Conservation (phyloP, 2,113 vertebrate genomes). For the Oreotrochilus melanogaster region DNA sequence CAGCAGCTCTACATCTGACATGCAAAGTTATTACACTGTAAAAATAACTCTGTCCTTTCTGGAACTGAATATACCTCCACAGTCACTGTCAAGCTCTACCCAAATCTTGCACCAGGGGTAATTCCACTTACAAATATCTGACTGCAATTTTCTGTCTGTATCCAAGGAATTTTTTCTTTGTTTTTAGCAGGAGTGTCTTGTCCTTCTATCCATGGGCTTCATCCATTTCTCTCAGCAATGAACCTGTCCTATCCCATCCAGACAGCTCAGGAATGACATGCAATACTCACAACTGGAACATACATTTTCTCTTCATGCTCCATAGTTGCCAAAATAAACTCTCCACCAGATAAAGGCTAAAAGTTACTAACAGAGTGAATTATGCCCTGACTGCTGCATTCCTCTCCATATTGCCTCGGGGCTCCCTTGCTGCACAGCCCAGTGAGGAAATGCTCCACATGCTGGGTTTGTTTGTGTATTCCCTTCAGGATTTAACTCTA, state of each 20-base stretch:
- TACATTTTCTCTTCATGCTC: not conserved
- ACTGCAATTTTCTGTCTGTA: not conserved
- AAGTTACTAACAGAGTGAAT: constrained; percentile 5
- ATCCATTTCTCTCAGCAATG: not conserved
- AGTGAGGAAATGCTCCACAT: not conserved
- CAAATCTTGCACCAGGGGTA: not conserved
- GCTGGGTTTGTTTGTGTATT: not conserved
- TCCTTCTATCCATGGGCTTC: not conserved
- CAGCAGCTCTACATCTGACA: not conserved
- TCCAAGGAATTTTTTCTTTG: not conserved
- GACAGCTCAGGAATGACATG: not conserved
- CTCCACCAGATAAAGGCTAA: constrained; percentile 24
- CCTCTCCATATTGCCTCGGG: not conserved
- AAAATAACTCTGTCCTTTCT: not conserved
- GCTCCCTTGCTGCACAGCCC: not conserved
- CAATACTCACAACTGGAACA: not conserved
- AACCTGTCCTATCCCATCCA: not conserved
- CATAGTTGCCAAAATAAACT: constrained; percentile 65
- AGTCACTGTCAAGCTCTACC: not conserved
- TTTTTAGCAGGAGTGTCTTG: not conserved
- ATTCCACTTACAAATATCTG: not conserved
- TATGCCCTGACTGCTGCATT: constrained; percentile 39
- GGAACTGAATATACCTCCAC: not conserved
- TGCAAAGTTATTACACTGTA: not conserved
- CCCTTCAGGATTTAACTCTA: constrained; percentile 50